These are phyloP conservation scores for Ctenopoma multispine DNA, from an alignment of 2,797 vertebrate genomes.

Conservation along the genomic window DNA sequence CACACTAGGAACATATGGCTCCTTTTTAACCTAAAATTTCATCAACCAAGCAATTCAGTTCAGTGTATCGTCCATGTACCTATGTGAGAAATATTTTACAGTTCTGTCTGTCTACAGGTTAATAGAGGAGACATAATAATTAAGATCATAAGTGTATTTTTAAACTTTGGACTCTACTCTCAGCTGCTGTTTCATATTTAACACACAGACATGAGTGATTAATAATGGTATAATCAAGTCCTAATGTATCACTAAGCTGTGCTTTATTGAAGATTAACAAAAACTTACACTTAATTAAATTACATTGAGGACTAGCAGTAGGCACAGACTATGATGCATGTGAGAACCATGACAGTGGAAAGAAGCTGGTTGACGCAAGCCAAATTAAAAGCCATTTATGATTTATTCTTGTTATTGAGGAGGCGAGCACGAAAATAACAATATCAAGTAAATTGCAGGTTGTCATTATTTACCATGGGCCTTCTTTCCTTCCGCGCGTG, in stretches of 20 bases:
- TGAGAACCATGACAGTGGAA: slow-evolving; percentile 10
- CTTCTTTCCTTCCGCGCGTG: slow-evolving; percentile 57
- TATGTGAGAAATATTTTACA: background rate
- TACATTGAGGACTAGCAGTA: background rate
- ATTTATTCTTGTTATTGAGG: slow-evolving; percentile 49
- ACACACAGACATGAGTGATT: background rate
- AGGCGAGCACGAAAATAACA: slow-evolving; percentile 68
- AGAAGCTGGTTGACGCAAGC: slow-evolving; percentile 18
- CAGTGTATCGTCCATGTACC: background rate
- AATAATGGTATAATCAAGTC: background rate
- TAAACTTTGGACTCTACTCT: background rate
- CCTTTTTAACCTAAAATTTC: background rate
- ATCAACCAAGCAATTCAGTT: background rate
- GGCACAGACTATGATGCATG: background rate
- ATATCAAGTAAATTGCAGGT: slow-evolving; percentile 74
- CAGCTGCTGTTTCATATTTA: background rate
- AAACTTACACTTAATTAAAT: no score
- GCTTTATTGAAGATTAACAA: no score
- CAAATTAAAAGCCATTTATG: slow-evolving; percentile 51
- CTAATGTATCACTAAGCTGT: background rate
- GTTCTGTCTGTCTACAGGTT: background rate
- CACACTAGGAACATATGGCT: background rate
- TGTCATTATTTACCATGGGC: slow-evolving; percentile 73
- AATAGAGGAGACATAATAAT: no score
- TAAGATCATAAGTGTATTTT: background rate